A percentile compares a stretch with the other conserved stretches of the same genome.
Conservation (phyloP, 1,140 invertebrate genomes). For the Pantala flavescens region DNA sequence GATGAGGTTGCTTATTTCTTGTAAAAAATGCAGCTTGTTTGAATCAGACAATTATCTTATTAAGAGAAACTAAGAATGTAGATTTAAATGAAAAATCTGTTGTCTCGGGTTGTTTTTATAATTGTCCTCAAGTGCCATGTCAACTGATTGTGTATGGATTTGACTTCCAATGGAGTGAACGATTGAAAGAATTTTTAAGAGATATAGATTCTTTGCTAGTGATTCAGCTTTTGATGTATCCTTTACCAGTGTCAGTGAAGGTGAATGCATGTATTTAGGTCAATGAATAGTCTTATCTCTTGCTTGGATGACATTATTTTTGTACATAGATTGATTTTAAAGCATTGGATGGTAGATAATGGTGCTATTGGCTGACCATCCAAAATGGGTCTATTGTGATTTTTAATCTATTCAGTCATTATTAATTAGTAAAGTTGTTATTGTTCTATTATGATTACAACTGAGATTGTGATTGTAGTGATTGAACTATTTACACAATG, state of each 20-base stretch:
- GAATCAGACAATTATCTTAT: too few species aligned
- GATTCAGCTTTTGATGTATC: neutral
- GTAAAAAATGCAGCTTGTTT: too few species aligned
- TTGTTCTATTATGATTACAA: neutral
- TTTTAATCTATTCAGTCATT: constrained; percentile 1
- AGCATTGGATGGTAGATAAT: neutral
- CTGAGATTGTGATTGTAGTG: neutral
- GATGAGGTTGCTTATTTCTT: too few species aligned
- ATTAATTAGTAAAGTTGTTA: neutral
- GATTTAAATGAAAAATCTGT: too few species aligned
- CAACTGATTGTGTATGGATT: neutral
- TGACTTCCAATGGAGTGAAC: neutral
- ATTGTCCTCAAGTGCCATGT: neutral
- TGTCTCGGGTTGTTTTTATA: neutral
- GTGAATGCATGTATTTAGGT: neutral
- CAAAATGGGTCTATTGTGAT: neutral
- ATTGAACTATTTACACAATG: neutral
- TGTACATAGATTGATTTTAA: neutral
- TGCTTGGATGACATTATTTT: neutral
- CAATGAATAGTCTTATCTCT: too few species aligned
- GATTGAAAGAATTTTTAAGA: neutral
- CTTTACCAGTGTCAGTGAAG: neutral
- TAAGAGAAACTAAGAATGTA: too few species aligned
- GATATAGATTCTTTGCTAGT: neutral
- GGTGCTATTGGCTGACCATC: constrained; percentile 7